Evolutionary conservation across 2,888 invertebrate genomes (phyloP), one percentile per base, ranked within the genome.

Genomic region (Cephus rjabovi): DNA sequence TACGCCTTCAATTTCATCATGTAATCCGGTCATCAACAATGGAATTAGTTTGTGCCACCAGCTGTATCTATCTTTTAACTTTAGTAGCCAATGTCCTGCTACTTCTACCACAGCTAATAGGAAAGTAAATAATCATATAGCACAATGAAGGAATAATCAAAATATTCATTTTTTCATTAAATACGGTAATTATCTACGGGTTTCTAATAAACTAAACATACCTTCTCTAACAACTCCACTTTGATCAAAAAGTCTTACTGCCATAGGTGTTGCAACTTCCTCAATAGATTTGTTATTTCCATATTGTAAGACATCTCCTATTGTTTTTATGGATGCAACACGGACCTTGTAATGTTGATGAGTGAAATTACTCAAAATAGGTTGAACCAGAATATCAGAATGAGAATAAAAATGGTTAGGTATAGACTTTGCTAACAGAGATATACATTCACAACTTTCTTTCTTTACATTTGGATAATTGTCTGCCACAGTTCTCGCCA

Each of bases 31-130:
- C 68, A 98, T 92, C 4, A 98, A 92, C 15, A 98, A 91, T 0
- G 98, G 98, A 83, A 98, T 93, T 86, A 98, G 94, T 84, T 96
- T 95, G 89, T 96, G 95, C 93, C 97, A 98, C 92, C 95, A 98
- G 0, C 98, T 98, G 89, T 98, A 98, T 84, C 98, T 93, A 90
- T 98, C 98, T 76, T 93, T 93, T 78, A 98, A 94, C 77, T 94
- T 94, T 35, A 96, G 89, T 89, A 98, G 93, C 96, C 97, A 96
- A 73, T 93, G 92, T 4, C 96, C 96, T 0, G 97, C 95, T 84
- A 96, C 95, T 85, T 94, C 92, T 0, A 96, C 95, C 4, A 97
- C 96, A 83, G 96, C 96, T 87, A 93, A 70, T 74, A 40, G 30
- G 34, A 75, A 70, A 70, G 15, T 71, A 11, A 76, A 70, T 71